A percentile compares a stretch with the other conserved stretches of the same genome.
phyloP scores from a whole-genome alignment of 2,888 invertebrate genomes.

The Epinotia nisella region DNA sequence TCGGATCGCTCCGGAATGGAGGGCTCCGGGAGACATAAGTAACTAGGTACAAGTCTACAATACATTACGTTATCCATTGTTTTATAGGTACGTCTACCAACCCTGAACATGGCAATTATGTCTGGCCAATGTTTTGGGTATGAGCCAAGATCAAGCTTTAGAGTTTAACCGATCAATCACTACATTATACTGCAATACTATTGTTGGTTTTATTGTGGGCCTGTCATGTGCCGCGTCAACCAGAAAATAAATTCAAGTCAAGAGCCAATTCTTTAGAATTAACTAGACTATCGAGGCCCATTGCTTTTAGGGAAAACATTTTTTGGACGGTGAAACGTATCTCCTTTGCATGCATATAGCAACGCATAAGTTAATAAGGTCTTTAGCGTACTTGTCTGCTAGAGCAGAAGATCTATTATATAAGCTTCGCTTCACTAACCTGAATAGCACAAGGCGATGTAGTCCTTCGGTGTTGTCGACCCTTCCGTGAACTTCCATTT shows the following conservation, averaged over 20 bases:
- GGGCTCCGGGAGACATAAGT: too few relatives aligned
- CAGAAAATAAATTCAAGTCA: too few relatives aligned
- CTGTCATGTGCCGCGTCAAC: too few relatives aligned
- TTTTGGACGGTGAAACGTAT: not conserved
- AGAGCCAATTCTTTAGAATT: too few relatives aligned
- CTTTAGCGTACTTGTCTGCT: too few relatives aligned
- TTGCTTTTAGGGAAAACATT: too few relatives aligned
- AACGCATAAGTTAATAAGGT: too few relatives aligned
- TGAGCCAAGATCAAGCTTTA: constrained; percentile 18
- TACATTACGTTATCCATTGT: not conserved
- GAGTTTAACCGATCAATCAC: constrained; percentile 23
- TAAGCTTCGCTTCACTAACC: constrained; percentile 80
- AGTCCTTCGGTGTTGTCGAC: constrained; percentile 70
- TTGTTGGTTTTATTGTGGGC: not conserved
- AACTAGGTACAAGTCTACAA: not conserved
- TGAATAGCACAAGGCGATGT: constrained; percentile 82
- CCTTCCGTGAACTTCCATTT: constrained; percentile 81
- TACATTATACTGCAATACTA: not conserved
- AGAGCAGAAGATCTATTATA: not conserved
- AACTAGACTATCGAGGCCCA: too few relatives aligned
- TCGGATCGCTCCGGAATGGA: too few relatives aligned
- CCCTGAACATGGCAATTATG: constrained; percentile 4
- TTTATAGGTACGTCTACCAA: constrained; percentile 2
- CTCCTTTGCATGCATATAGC: not conserved
- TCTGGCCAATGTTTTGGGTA: constrained; percentile 20